phyloP scores from a whole-genome alignment of 2,113 vertebrate species.

The Pleuronectes platessa region DNA sequence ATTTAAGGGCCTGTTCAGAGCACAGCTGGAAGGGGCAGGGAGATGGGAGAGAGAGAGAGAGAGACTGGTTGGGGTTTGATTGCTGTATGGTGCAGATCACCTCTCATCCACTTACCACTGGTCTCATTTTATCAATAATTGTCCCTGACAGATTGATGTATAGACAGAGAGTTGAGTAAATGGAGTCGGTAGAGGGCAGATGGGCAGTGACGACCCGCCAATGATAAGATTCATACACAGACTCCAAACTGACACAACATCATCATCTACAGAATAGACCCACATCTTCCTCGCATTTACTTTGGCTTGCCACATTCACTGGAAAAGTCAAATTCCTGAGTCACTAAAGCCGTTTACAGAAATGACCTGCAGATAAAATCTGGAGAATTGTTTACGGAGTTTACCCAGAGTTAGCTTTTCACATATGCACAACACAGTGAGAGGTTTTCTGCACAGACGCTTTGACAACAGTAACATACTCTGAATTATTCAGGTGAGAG shows the following conservation, averaged over 20 bases:
- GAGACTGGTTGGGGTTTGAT: constrained; percentile 49
- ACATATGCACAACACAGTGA: no score
- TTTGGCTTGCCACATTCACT: constrained; percentile 3
- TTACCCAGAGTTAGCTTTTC: no score
- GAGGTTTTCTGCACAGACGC: no score
- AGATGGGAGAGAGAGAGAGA: constrained; percentile 25
- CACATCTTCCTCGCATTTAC: constrained; percentile 32
- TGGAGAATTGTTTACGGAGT: no score
- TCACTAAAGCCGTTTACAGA: neutral
- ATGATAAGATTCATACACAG: constrained; percentile 25
- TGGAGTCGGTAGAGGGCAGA: constrained; percentile 24
- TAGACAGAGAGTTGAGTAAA: constrained; percentile 37
- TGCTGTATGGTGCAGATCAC: constrained; percentile 60
- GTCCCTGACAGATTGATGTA: constrained; percentile 54
- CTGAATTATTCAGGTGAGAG: no score
- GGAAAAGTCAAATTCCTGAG: neutral
- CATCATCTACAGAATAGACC: constrained; percentile 29
- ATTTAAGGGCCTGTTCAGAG: constrained; percentile 78
- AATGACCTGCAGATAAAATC: no score
- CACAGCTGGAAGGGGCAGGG: constrained; percentile 67
- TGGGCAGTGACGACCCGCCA: neutral
- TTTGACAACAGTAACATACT: no score
- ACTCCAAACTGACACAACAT: constrained; percentile 21
- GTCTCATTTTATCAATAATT: constrained; percentile 62
- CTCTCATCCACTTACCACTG: constrained; percentile 66